phyloP scores from a whole-genome alignment of 2,113 vertebrate species.

The Phalacrocorax carbo region DNA sequence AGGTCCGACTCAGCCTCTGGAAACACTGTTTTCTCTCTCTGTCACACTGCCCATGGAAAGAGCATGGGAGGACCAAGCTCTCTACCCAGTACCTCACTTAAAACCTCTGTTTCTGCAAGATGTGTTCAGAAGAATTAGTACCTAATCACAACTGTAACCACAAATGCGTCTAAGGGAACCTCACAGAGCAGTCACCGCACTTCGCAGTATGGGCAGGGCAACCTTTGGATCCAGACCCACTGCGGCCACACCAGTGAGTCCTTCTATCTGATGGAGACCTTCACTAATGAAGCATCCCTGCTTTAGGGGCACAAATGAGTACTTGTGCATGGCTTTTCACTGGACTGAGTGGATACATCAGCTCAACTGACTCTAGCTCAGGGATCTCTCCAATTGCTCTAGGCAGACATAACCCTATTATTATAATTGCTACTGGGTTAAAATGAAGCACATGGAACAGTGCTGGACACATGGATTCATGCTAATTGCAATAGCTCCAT shows the following conservation, averaged over 20 bases:
- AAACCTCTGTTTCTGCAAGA: background rate
- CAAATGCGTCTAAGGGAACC: fast-evolving
- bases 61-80: fast-evolving
- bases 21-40: fast-evolving
- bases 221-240: background rate
- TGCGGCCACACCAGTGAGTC: background rate
- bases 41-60: background rate
- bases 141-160: background rate
- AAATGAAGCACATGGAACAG: background rate
- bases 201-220: background rate
- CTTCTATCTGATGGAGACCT: background rate
- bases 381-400: background rate
- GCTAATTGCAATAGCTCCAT: background rate
- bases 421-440: slow-evolving; percentile 9
- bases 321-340: background rate
- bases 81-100: background rate
- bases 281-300: background rate
- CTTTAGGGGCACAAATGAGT: background rate
- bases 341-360: background rate
- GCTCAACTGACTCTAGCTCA: background rate
- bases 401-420: background rate
- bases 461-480: background rate
- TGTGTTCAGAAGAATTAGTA: background rate
- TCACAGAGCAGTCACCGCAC: fast-evolving
- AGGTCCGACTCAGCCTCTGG: background rate